phyloP scores from a whole-genome alignment of 1,140 invertebrate species.

The Drosophila malerkotliana region DNA sequence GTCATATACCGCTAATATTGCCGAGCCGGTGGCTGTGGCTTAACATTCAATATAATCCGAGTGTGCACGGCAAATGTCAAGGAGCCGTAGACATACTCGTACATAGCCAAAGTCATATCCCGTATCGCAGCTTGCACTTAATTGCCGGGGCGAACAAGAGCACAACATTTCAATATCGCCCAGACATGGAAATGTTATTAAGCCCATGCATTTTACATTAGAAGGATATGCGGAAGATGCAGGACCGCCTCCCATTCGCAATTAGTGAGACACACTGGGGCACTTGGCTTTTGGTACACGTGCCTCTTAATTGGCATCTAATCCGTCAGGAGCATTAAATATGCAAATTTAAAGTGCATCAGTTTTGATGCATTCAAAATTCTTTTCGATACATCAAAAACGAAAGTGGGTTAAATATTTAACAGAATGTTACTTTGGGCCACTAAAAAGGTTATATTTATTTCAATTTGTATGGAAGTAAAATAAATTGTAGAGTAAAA shows the following conservation, averaged over 20 bases:
- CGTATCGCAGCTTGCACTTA: constrained; percentile 66
- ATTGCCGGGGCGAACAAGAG: constrained; percentile 63
- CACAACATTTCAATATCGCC: constrained; percentile 62
- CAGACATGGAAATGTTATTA: constrained; percentile 58
- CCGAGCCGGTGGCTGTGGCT: constrained; percentile 55
- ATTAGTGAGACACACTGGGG: constrained; percentile 21
- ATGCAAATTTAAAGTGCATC: constrained; percentile 38
- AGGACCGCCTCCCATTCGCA: constrained; percentile 5
- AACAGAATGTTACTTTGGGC: background rate
- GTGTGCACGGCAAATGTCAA: background rate
- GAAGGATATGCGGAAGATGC: background rate
- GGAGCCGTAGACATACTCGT: background rate
- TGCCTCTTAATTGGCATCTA: constrained; percentile 39
- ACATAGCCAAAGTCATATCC: constrained; percentile 57
- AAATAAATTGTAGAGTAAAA: no score
- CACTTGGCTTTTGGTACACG: constrained; percentile 27
- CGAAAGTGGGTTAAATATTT: constrained; percentile 5
- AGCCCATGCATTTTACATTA: constrained; percentile 53
- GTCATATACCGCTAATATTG: constrained; percentile 74
- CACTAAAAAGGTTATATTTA: background rate
- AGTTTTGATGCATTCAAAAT: background rate
- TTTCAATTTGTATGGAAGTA: no score
- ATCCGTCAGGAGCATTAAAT: constrained; percentile 29
- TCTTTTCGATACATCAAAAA: background rate
- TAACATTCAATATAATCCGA: constrained; percentile 39